A percentile compares a stretch with the other conserved stretches of the same genome.
Conservation (phyloP, 2,797 vertebrate genomes). For the Valencia hispanica region DNA sequence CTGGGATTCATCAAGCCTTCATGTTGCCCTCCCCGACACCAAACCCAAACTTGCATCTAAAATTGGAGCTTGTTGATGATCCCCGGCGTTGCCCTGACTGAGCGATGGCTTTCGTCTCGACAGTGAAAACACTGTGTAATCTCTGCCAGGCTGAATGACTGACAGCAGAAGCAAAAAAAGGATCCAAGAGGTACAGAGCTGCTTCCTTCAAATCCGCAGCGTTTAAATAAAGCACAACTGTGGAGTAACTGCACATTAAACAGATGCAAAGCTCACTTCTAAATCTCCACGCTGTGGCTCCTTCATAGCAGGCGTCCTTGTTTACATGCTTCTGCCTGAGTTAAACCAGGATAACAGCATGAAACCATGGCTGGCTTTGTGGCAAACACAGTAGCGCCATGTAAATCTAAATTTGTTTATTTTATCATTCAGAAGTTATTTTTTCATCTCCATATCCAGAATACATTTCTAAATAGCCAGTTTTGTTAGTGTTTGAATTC, state of each 20-base stretch:
- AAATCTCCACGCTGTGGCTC: conserved; percentile 47
- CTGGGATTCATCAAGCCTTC: conserved; percentile 39
- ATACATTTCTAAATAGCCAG: conserved; percentile 7
- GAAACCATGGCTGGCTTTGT: conserved; percentile 13
- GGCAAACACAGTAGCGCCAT: neutral
- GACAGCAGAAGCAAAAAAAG: conserved; percentile 26
- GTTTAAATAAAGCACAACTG: conserved; percentile 59
- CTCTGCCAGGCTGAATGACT: conserved; percentile 47
- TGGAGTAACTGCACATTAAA: conserved; percentile 48
- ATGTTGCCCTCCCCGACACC: conserved; percentile 5
- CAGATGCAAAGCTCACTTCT: conserved; percentile 61
- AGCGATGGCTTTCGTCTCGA: conserved; percentile 60
- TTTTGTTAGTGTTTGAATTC: conserved; percentile 12
- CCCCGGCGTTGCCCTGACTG: conserved; percentile 29
- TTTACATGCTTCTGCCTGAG: conserved; percentile 48
- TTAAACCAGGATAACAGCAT: conserved; percentile 15
- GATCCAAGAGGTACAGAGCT: conserved; percentile 8
- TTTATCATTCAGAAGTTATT: conserved; percentile 4
- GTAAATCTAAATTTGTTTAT: conserved; percentile 12
- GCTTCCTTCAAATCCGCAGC: conserved; percentile 31
- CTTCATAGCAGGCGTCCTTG: conserved; percentile 55
- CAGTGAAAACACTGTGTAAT: conserved; percentile 35
- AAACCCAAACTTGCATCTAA: conserved; percentile 41
- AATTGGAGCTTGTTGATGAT: conserved; percentile 47
- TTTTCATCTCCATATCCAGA: neutral